Conservation (phyloP, 2,797 vertebrate genomes). For the Enteromius treurensis region DNA sequence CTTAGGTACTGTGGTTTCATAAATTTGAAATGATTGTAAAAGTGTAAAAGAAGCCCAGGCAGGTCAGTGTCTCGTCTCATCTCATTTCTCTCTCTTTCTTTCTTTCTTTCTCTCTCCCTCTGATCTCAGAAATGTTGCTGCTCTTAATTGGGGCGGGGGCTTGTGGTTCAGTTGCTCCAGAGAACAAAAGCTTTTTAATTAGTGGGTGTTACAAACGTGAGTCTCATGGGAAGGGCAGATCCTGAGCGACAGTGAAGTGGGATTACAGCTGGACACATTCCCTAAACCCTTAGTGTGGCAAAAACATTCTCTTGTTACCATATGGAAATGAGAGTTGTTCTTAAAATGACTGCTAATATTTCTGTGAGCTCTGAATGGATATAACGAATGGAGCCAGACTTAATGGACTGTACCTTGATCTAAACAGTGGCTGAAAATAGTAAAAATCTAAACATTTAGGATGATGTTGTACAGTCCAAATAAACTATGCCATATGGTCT, state of each 20-base stretch:
- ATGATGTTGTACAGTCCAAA: not conserved
- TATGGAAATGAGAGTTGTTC: not conserved
- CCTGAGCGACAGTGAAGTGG: constrained; percentile 38
- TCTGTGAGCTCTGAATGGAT: not conserved
- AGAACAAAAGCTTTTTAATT: constrained; percentile 77
- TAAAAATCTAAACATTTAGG: not conserved
- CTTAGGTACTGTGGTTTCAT: constrained; percentile 56
- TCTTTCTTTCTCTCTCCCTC: constrained; percentile 45
- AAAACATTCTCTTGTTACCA: not conserved
- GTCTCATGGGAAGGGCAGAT: constrained; percentile 68
- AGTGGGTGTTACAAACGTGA: constrained; percentile 68
- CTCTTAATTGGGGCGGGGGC: constrained; percentile 76
- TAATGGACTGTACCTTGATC: not conserved
- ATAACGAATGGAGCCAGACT: not conserved
- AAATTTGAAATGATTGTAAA: constrained; percentile 68
- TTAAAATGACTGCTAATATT: not conserved
- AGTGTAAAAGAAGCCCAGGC: constrained; percentile 58
- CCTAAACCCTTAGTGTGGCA: constrained; percentile 29
- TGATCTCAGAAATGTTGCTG: constrained; percentile 64
- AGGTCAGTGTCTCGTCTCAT: constrained; percentile 28
- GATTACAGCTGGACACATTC: constrained; percentile 47
- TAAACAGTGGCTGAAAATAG: not conserved
- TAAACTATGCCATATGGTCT: not conserved
- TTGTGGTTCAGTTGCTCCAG: constrained; percentile 67
- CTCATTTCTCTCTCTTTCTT: constrained; percentile 44